A percentile compares a stretch with the other conserved stretches of the same genome.
Conservation (phyloP, 2,797 vertebrate genomes). For the Danio tinwini region DNA sequence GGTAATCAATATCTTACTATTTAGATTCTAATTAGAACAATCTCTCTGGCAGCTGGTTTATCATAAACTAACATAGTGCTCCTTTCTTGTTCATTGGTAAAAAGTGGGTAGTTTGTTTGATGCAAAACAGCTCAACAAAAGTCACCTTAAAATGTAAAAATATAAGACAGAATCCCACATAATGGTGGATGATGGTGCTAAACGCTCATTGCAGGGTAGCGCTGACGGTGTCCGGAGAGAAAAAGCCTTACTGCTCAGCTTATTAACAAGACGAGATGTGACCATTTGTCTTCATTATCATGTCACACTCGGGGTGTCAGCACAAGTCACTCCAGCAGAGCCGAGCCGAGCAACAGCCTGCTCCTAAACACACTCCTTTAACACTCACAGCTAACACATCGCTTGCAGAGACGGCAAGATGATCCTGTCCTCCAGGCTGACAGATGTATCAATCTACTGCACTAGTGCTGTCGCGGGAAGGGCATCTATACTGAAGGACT, state of each 20-base stretch:
- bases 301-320: conserved; percentile 48
- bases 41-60: too few species aligned
- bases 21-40: too few species aligned
- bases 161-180: neutral
- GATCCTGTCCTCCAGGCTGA: neutral
- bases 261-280: conserved; percentile 55
- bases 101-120: neutral
- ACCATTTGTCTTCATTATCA: conserved; percentile 65
- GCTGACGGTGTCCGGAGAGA: conserved; percentile 43
- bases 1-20: too few species aligned
- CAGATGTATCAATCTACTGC: conserved; percentile 2
- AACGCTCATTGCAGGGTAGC: conserved; percentile 25
- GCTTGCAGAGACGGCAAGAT: conserved; percentile 38
- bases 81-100: neutral
- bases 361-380: conserved; percentile 14
- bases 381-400: conserved; percentile 38
- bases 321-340: conserved; percentile 39
- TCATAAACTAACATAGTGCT: neutral
- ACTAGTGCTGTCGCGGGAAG: neutral
- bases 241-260: conserved; percentile 37
- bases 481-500: conserved; percentile 2
- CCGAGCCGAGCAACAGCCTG: conserved; percentile 43
- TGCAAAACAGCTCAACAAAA: neutral
- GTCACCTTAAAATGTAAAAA: neutral
- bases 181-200: conserved; percentile 3